Conservation (phyloP, 2,888 invertebrate species). For the Achlya flavicornis region DNA sequence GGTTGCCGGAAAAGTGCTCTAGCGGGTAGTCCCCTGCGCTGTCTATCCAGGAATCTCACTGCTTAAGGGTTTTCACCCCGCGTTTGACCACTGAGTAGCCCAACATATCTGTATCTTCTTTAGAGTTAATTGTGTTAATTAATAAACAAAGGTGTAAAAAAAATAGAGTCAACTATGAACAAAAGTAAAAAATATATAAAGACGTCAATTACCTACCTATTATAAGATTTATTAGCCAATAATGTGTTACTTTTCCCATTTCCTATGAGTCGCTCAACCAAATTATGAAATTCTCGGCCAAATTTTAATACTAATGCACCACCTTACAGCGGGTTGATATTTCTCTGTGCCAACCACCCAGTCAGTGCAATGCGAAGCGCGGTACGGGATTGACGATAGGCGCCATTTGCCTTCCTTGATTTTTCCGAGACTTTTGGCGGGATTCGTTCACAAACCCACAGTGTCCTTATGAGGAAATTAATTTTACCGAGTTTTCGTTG, state of each 20-base stretch:
- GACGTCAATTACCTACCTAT: background rate
- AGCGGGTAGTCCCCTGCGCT: too few species aligned
- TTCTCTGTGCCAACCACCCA: slow-evolving; percentile 59
- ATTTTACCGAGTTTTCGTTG: slow-evolving; percentile 54
- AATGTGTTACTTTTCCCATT: background rate
- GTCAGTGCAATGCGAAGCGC: slow-evolving; percentile 65
- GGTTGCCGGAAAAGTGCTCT: too few species aligned
- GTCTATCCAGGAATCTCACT: too few species aligned
- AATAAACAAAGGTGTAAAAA: too few species aligned
- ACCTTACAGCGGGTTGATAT: slow-evolving; percentile 49
- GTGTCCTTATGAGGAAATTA: slow-evolving; percentile 76
- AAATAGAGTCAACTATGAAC: too few species aligned
- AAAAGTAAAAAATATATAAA: too few species aligned
- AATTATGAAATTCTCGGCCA: slow-evolving; percentile 41
- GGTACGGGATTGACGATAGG: slow-evolving; percentile 54
- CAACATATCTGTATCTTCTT: too few species aligned
- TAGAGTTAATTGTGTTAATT: too few species aligned
- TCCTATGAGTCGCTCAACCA: slow-evolving; percentile 23
- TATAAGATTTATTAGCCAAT: too few species aligned
- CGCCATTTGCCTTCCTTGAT: slow-evolving; percentile 26
- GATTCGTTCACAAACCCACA: slow-evolving; percentile 40
- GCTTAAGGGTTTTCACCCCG: too few species aligned
- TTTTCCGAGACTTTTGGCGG: slow-evolving; percentile 57
- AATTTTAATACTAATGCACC: slow-evolving; percentile 39
- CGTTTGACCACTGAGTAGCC: too few species aligned